Percentiles rank a stretch among this genome's conserved stretches.
These are phyloP conservation scores for Zosterops japonicus DNA, from an alignment of 2,113 vertebrate species.

Conservation along the genomic window DNA sequence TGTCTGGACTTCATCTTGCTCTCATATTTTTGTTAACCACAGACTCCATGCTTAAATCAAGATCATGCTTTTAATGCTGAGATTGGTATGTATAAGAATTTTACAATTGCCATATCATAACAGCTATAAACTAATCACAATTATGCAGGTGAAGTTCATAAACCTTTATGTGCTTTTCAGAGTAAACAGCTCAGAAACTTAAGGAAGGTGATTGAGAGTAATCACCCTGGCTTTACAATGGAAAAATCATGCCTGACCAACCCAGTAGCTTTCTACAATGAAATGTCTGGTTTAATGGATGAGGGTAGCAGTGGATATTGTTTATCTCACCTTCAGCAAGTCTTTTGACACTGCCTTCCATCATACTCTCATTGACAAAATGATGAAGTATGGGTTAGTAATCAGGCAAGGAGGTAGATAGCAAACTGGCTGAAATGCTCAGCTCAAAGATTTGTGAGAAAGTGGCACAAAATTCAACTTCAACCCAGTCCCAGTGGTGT, in stretches of 20 bases:
- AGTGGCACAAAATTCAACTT: accelerated
- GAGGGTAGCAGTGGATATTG: neutral
- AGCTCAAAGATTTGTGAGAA: neutral
- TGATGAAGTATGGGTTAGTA: neutral
- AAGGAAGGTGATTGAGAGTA: neutral
- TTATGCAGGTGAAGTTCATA: neutral
- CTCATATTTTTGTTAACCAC: neutral
- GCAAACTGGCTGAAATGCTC: neutral
- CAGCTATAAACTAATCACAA: neutral
- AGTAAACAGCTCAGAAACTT: neutral
- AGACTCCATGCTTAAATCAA: neutral
- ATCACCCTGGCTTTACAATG: neutral
- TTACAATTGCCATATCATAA: neutral
- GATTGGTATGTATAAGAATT: neutral
- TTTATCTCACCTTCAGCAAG: neutral
- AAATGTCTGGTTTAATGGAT: neutral
- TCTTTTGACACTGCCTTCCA: neutral
- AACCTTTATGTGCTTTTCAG: neutral
- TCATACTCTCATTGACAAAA: neutral
- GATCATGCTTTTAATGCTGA: neutral
- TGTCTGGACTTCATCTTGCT: neutral
- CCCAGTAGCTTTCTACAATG: neutral
- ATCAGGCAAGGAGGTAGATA: neutral
- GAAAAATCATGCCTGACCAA: neutral
- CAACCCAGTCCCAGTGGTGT: neutral